Evolutionary conservation across 1,140 invertebrate genomes (phyloP).

Genomic region (Bombus huntii): DNA sequence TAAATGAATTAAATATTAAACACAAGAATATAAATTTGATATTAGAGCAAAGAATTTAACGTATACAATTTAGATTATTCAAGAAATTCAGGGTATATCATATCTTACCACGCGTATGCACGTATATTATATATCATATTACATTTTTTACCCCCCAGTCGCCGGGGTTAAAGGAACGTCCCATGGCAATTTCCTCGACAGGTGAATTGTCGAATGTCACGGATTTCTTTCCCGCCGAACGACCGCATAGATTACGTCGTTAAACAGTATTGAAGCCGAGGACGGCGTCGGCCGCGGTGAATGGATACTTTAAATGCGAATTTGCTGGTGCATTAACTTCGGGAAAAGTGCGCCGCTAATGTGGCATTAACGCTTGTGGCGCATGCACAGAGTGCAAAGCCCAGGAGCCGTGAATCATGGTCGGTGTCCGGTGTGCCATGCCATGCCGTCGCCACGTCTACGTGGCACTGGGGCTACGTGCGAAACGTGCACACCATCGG

Average conservation of each 20-base stretch:
- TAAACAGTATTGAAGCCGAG: constrained; percentile 41
- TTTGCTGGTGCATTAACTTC: constrained; percentile 68
- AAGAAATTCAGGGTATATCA: too few species aligned
- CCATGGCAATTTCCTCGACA: background rate
- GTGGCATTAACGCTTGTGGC: constrained; percentile 59
- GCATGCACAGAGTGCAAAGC: constrained; percentile 53
- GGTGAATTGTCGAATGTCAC: constrained; percentile 13
- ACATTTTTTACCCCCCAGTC: background rate
- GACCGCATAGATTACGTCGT: constrained; percentile 51
- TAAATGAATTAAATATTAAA: too few species aligned
- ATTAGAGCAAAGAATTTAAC: too few species aligned
- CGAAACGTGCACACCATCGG: constrained; percentile 11
- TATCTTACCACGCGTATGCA: too few species aligned
- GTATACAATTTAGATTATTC: too few species aligned
- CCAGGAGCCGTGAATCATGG: constrained; percentile 58
- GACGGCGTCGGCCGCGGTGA: constrained; percentile 30
- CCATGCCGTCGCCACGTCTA: constrained; percentile 28
- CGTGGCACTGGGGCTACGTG: constrained; percentile 24
- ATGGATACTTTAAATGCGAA: constrained; percentile 68
- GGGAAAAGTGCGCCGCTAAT: constrained; percentile 60
- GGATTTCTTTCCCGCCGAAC: constrained; percentile 22
- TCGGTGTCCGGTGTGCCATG: background rate
- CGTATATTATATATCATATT: too few species aligned
- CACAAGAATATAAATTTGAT: too few species aligned
- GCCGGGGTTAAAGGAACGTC: background rate